phyloP scores from a whole-genome alignment of 1,140 invertebrate species.

The Drosophila cardini region DNA sequence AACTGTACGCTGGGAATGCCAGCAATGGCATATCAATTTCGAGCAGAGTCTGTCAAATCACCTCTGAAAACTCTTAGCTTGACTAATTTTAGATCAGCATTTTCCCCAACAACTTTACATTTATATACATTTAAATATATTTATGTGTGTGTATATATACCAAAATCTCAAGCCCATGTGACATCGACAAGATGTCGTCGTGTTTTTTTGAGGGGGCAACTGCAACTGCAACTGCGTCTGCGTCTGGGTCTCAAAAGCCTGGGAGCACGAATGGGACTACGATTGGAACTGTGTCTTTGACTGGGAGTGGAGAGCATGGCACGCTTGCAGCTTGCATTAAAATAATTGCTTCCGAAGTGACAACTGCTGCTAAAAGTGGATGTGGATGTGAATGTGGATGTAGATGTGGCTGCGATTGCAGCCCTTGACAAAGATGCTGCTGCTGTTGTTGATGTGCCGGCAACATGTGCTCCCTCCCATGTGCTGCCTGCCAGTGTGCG shows the following conservation, averaged over 20 bases:
- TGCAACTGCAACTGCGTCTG: conserved; percentile 29
- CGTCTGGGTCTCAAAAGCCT: conserved; percentile 33
- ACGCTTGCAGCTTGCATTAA: conserved; percentile 69
- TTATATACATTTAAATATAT: background rate
- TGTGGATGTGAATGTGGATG: conserved; percentile 20
- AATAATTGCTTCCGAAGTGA: conserved; percentile 84
- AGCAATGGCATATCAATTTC: conserved; percentile 48
- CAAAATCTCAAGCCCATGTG: conserved; percentile 38
- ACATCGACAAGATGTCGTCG: conserved; percentile 52
- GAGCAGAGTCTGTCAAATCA: conserved; percentile 25
- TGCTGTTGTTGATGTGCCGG: conserved; percentile 32
- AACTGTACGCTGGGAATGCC: conserved; percentile 40
- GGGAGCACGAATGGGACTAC: conserved; percentile 5
- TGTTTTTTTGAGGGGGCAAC: conserved; percentile 27
- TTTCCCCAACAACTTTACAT: conserved; percentile 5
- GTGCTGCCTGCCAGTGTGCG: conserved; percentile 45
- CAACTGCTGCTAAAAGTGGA: conserved; percentile 76
- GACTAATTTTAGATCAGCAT: conserved; percentile 49
- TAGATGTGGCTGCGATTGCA: conserved; percentile 20
- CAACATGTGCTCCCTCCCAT: conserved; percentile 59
- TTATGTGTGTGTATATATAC: conserved; percentile 12
- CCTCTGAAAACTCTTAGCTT: conserved; percentile 33
- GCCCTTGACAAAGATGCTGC: conserved; percentile 24
- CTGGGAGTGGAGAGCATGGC: conserved; percentile 34
- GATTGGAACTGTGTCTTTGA: conserved; percentile 6